phyloP scores from a whole-genome alignment of 2,797 vertebrate genomes.

The Hipposideros larvatus region DNA sequence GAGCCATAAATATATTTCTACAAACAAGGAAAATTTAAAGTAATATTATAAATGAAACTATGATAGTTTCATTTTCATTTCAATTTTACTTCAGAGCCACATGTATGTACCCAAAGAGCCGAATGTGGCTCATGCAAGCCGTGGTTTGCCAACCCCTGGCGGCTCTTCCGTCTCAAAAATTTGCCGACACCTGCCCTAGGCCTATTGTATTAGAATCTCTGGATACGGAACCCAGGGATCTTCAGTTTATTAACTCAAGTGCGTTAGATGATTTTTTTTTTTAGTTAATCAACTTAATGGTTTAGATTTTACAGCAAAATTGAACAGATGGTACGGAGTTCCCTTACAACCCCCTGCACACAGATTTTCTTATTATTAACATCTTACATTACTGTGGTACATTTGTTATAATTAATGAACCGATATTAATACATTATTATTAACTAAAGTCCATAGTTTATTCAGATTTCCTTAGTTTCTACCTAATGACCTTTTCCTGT shows the following conservation, averaged over 20 bases:
- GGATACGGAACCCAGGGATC: neutral
- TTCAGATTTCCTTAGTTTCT: neutral
- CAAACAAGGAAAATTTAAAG: no score
- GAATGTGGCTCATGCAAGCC: no score
- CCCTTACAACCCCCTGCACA: neutral
- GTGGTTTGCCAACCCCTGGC: no score
- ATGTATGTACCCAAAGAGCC: no score
- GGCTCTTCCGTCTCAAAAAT: no score
- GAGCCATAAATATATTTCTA: no score
- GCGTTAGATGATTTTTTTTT: neutral
- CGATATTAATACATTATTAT: neutral
- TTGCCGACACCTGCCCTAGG: neutral
- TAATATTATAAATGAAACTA: no score
- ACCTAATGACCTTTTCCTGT: neutral
- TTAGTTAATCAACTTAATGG: neutral
- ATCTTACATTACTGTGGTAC: neutral
- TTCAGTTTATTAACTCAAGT: neutral
- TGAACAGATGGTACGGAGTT: neutral
- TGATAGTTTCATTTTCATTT: no score
- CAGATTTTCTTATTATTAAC: neutral
- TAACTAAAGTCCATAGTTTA: neutral
- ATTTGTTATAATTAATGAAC: neutral
- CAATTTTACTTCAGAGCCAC: no score
- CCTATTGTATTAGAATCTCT: neutral
- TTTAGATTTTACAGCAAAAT: constrained; percentile 19